Percentiles rank a stretch among this genome's conserved stretches.
These are phyloP conservation scores for Cladopsammia gracilis DNA, from an alignment of 64 coral and sea anemone genomes.

Conservation along the genomic window DNA sequence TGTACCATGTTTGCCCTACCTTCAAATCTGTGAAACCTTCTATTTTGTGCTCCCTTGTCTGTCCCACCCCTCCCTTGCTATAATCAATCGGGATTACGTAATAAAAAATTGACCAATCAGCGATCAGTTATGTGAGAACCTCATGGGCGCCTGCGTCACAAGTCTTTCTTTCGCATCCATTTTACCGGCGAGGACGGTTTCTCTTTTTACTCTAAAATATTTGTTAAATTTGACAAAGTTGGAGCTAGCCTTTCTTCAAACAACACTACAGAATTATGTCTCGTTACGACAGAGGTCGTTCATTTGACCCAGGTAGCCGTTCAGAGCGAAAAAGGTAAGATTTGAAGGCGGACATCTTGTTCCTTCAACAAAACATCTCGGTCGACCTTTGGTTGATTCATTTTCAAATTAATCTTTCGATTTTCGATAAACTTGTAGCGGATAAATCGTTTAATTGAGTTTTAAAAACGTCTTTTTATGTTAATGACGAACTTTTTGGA, in stretches of 20 bases:
- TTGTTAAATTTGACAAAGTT: background rate
- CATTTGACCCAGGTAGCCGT: slow-evolving; percentile 92
- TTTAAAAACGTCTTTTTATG: no score
- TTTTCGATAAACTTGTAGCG: no score
- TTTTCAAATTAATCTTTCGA: background rate
- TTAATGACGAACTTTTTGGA: no score
- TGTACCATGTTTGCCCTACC: no score
- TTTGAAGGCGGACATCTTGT: no score
- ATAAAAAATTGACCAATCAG: slow-evolving; percentile 26
- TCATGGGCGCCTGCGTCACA: background rate
- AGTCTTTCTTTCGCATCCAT: background rate
- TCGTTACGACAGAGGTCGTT: slow-evolving; percentile 91
- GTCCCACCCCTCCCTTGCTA: no score
- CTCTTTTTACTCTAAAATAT: background rate
- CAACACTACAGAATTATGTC: slow-evolving; percentile 74
- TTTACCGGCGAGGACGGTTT: background rate
- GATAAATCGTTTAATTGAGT: no score
- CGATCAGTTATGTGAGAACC: background rate
- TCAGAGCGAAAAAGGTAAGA: slow-evolving; percentile 97
- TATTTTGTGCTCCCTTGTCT: no score
- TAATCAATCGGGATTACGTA: background rate
- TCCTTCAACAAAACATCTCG: background rate
- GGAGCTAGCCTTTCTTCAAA: slow-evolving; percentile 13
- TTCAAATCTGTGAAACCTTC: no score
- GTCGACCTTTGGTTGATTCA: background rate